Percentiles rank a stretch among this genome's conserved stretches.
These are phyloP conservation scores for Xestia sexstrigata DNA, from an alignment of 2,888 invertebrate genomes.

Conservation along the genomic window DNA sequence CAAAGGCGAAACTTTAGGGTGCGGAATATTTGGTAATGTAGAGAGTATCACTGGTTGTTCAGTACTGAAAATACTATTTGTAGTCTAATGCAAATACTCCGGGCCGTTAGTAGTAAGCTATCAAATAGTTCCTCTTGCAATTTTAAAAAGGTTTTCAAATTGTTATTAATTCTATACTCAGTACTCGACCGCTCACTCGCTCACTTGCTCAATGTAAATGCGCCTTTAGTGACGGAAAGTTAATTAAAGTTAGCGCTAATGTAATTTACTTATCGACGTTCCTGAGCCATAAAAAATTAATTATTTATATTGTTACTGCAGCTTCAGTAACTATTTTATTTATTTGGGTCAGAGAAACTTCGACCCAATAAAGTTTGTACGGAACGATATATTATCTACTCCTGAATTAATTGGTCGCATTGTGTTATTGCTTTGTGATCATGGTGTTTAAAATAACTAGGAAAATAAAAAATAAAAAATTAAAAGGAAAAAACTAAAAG, in stretches of 20 bases:
- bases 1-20: conserved; percentile 30
- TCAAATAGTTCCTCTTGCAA: conserved; percentile 23
- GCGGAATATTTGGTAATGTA: conserved; percentile 37
- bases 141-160: conserved; percentile 32
- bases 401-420: conserved; percentile 38
- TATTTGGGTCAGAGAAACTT: conserved; percentile 53
- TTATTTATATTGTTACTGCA: conserved; percentile 61
- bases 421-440: conserved; percentile 22
- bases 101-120: conserved; percentile 8
- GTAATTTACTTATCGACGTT: conserved; percentile 65
- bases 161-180: conserved; percentile 18
- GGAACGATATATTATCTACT: conserved; percentile 41
- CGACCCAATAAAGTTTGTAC: conserved; percentile 47
- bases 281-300: conserved; percentile 58
- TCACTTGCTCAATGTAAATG: conserved; percentile 22
- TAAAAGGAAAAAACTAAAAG: too few relatives aligned
- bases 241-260: conserved; percentile 60
- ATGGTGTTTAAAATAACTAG: conserved; percentile 2
- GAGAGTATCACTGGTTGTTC: conserved; percentile 6
- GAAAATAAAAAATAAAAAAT: too few relatives aligned
- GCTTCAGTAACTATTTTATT: conserved; percentile 56
- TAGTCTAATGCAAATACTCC: conserved; percentile 24
- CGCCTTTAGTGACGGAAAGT: conserved; percentile 34
- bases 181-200: background rate
- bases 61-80: conserved; percentile 34